Evolutionary conservation across 2,888 invertebrate species (phyloP), one percentile per base, ranked within the genome.

Genomic region (Bhutanitis thaidina): DNA sequence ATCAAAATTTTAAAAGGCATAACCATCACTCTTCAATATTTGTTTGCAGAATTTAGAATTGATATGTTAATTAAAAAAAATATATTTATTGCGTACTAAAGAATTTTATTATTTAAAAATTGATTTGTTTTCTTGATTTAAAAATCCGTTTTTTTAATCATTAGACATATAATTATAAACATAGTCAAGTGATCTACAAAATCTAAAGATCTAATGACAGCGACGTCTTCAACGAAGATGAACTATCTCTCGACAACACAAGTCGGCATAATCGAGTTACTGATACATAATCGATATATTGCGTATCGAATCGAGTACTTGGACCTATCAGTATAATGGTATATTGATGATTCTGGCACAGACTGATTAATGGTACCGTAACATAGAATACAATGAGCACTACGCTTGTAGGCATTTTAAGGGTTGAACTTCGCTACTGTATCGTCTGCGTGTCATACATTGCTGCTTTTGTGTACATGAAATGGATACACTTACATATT

Each of bases 321-420:
- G 84, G 86, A 81, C 85, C 80, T 79, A 79, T 81, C 76, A 72
- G 74, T 73, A 78, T 84, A 85, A 85, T 86, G 80, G 70, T 87
- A 82, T 88, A 89, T 88, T 88, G 88, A 87, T 88, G 88, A 80
- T 86, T 80, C 80, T 70, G 65, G 80, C 74, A 77, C 79, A 88
- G 88, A 87, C 89, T 88, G 88, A 89, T 89, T 88, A 89, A 89
- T 89, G 88, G 78, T 80, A 66, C 69, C 67, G 65, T 76, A 73
- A 74, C 77, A 69, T 75, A 74, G 72, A 74, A 75, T 77, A 88
- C 88, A 88, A 87, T 84, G 71, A 76, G 71, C 68, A 68, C 69
- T 64, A 64, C 60, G 63, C 69, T 76, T 72, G 67, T 69, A 70
- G 60, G 55, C 61, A 60, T 68, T 74, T 71, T 61, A 62, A 69